Percentiles rank a stretch among this genome's conserved stretches.
Evolutionary conservation across 2,888 invertebrate genomes (phyloP).

Genomic region (Watsonalla cultraria): DNA sequence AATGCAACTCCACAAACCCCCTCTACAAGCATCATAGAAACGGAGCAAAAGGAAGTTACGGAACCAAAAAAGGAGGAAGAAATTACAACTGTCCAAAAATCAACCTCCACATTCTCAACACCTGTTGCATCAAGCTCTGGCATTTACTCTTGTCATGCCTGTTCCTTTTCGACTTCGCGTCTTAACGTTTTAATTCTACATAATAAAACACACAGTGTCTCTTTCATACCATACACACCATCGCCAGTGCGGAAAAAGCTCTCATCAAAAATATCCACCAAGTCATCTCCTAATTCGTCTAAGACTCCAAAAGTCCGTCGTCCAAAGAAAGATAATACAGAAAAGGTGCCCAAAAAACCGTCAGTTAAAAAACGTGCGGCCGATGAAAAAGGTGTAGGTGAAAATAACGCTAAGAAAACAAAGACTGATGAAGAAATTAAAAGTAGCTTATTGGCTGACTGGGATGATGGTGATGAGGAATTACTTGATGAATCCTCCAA

Average conservation of each 20-base stretch:
- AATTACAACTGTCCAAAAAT: constrained; percentile 18
- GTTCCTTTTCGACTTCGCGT: constrained; percentile 82
- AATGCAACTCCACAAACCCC: constrained; percentile 23
- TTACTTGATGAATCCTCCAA: constrained; percentile 55
- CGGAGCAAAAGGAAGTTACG: constrained; percentile 15
- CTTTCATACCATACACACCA: constrained; percentile 67
- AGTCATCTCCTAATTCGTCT: constrained; percentile 37
- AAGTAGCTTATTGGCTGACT: constrained; percentile 85
- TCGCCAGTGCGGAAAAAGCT: constrained; percentile 59
- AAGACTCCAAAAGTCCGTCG: constrained; percentile 51
- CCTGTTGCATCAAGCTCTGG: constrained; percentile 49
- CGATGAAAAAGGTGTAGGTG: constrained; percentile 42
- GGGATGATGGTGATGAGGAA: constrained; percentile 82
- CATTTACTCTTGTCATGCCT: constrained; percentile 80
- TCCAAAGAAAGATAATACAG: constrained; percentile 52
- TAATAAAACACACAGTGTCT: constrained; percentile 82
- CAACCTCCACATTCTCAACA: constrained; percentile 23
- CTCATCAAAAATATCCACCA: constrained; percentile 29
- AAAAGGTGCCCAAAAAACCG: constrained; percentile 50
- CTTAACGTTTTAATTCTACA: constrained; percentile 87
- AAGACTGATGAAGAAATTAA: constrained; percentile 82
- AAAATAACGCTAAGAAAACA: constrained; percentile 58
- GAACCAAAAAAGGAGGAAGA: constrained; percentile 26
- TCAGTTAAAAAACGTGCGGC: constrained; percentile 59
- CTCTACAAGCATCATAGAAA: constrained; percentile 42